phyloP scores from a whole-genome alignment of 2,888 invertebrate species.

The Hipparchia semele region DNA sequence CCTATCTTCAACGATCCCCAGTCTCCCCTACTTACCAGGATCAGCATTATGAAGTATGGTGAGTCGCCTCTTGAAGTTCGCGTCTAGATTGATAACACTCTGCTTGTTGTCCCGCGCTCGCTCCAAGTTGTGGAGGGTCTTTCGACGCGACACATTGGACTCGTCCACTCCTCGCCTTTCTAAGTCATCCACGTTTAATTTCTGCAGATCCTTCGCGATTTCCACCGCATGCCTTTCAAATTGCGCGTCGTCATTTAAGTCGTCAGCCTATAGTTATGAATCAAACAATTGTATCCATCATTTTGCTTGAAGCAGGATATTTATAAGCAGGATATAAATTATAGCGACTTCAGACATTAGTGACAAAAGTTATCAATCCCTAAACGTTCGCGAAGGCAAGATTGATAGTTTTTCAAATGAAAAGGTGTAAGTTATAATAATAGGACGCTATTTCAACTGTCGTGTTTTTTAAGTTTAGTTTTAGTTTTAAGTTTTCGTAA shows the following conservation, averaged over 20 bases:
- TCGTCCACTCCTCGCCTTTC: conserved; percentile 88
- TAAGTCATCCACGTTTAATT: conserved; percentile 91
- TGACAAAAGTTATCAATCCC: too few relatives aligned
- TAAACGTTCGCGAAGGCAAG: too few relatives aligned
- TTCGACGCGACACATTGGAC: conserved; percentile 89
- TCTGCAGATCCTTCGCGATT: conserved; percentile 94
- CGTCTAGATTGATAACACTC: conserved; percentile 94
- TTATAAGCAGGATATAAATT: too few relatives aligned
- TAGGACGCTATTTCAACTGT: too few relatives aligned
- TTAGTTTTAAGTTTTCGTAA: too few relatives aligned
- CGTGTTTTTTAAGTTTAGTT: too few relatives aligned
- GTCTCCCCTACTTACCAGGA: conserved; percentile 56
- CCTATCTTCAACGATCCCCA: too few relatives aligned
- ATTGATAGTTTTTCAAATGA: too few relatives aligned
- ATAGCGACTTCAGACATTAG: too few relatives aligned
- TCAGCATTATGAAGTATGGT: conserved; percentile 90
- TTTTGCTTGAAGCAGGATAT: neutral
- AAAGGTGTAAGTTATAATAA: too few relatives aligned
- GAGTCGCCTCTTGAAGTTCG: conserved; percentile 95
- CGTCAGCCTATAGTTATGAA: conserved; percentile 84
- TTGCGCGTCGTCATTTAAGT: conserved; percentile 91
- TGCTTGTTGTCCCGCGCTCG: conserved; percentile 91
- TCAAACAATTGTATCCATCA: neutral
- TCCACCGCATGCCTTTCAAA: conserved; percentile 95
- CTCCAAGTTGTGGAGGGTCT: conserved; percentile 95